These are phyloP conservation scores for Ailuropoda melanoleuca DNA, from an alignment of 2,113 vertebrate species.

Conservation along the genomic window DNA sequence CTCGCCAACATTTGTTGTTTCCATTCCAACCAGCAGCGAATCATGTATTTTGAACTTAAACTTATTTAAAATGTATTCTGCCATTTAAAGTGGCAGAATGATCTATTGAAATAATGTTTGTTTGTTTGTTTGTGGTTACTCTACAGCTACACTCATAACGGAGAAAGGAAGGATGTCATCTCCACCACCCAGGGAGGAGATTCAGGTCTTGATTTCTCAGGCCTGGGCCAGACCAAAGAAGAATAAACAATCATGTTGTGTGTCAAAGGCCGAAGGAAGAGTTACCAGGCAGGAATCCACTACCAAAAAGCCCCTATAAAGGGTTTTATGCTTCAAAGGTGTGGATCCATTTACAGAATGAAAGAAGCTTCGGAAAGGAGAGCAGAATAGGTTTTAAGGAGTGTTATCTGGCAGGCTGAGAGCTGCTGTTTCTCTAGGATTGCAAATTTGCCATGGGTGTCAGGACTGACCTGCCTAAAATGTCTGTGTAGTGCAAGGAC, in stretches of 20 bases:
- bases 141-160: neutral
- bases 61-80: constrained; percentile 31
- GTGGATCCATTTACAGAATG: neutral
- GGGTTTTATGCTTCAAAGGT: neutral
- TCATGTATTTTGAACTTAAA: neutral
- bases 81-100: neutral
- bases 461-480: neutral
- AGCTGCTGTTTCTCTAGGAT: neutral
- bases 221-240: neutral
- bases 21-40: neutral
- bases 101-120: neutral
- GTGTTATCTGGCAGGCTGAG: neutral
- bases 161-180: neutral
- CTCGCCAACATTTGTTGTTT: neutral
- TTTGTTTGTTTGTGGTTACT: neutral
- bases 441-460: neutral
- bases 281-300: neutral
- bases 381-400: neutral
- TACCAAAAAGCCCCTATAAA: neutral
- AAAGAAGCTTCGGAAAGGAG: neutral
- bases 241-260: neutral
- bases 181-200: neutral
- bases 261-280: neutral
- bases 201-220: neutral
- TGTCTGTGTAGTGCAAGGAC: neutral